phyloP scores from a whole-genome alignment of 1,140 invertebrate species.

The Hyposmocoma kahamanoa region DNA sequence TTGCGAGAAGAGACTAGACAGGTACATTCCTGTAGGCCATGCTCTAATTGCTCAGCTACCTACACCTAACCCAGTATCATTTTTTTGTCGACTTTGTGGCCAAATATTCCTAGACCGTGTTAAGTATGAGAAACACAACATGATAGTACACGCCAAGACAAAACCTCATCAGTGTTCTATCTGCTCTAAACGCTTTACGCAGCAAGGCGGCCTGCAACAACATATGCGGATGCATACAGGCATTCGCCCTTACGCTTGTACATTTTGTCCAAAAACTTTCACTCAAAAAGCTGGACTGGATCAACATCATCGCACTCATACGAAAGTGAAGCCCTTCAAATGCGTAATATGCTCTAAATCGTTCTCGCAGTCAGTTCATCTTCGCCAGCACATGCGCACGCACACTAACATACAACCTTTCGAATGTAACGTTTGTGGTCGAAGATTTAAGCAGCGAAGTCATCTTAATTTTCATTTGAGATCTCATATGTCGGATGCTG shows the following conservation, averaged over 20 bases:
- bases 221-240: conserved; percentile 79
- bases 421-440: conserved; percentile 77
- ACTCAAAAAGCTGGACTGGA: conserved; percentile 81
- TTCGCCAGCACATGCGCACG: conserved; percentile 67
- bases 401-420: conserved; percentile 84
- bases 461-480: conserved; percentile 69
- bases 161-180: conserved; percentile 62
- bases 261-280: conserved; percentile 88
- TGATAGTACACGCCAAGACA: conserved; percentile 67
- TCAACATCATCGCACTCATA: conserved; percentile 80
- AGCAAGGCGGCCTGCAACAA: conserved; percentile 63
- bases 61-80: conserved; percentile 16
- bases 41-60: conserved; percentile 16
- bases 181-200: conserved; percentile 65
- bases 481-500: conserved; percentile 48
- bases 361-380: conserved; percentile 74
- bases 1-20: conserved; percentile 62
- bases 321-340: conserved; percentile 78
- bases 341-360: conserved; percentile 81
- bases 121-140: conserved; percentile 66
- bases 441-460: conserved; percentile 65
- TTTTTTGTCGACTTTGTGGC: conserved; percentile 57
- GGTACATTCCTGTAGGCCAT: conserved; percentile 24
- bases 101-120: conserved; percentile 59
- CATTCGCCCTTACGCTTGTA: conserved; percentile 90